phyloP scores from a whole-genome alignment of 2,113 vertebrate species.

The Aspiorhynchus laticeps region DNA sequence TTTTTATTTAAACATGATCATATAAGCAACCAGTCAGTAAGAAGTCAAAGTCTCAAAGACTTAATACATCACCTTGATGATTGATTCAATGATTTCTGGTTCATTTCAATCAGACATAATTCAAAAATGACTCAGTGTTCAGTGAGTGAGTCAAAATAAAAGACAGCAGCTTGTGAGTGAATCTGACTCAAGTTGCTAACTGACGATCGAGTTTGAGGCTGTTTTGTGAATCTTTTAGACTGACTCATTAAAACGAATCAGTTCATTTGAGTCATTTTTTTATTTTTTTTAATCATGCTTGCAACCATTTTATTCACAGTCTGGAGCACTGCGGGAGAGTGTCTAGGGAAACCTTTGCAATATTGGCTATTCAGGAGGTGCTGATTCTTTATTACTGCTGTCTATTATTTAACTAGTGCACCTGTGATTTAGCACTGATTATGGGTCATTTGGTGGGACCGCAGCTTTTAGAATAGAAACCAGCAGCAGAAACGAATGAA shows the following conservation, averaged over 20 bases:
- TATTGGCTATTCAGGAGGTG: not conserved
- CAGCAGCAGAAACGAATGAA: slow-evolving; percentile 1
- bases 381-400: not conserved
- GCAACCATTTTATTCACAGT: not conserved
- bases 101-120: not conserved
- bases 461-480: not conserved
- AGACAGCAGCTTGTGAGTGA: too few species aligned
- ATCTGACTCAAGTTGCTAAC: not conserved
- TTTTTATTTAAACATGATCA: too few species aligned
- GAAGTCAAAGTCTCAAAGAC: not conserved
- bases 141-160: not conserved
- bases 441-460: not conserved
- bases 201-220: not conserved
- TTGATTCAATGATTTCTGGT: not conserved
- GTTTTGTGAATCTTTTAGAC: not conserved
- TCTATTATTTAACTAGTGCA: not conserved
- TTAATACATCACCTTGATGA: not conserved
- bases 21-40: not conserved
- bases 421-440: not conserved
- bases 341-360: not conserved
- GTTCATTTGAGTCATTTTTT: too few species aligned
- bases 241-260: not conserved
- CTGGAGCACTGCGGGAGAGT: not conserved
- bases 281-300: too few species aligned
- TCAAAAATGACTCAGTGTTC: not conserved